A percentile compares a stretch with the other conserved stretches of the same genome.
Conservation (phyloP, 1,140 invertebrate genomes). For the Megalopta genalis region DNA sequence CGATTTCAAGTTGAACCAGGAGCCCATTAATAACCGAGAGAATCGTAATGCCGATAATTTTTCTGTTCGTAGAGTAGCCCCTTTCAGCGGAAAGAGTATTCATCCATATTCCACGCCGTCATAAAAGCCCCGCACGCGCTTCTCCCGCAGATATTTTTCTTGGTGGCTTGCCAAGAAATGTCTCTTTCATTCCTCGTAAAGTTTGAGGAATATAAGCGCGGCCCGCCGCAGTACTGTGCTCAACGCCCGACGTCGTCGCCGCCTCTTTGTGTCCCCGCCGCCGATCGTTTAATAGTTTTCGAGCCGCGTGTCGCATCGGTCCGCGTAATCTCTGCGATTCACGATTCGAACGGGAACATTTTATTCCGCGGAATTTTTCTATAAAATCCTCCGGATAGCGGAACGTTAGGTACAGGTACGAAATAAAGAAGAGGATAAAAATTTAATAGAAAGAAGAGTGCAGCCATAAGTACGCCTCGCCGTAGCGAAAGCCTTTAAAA, state of each 20-base stretch:
- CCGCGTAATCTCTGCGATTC: not conserved
- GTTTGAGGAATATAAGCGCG: conserved; percentile 53
- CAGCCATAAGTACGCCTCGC: no score
- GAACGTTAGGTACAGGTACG: no score
- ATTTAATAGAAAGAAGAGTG: no score
- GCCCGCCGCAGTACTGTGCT: conserved; percentile 15
- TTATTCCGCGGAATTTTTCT: no score
- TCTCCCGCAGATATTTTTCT: conserved; percentile 61
- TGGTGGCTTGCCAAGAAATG: conserved; percentile 56
- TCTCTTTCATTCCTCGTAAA: conserved; percentile 61
- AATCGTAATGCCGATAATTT: conserved; percentile 46
- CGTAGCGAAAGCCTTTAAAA: no score
- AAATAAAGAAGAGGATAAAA: no score
- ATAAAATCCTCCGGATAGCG: no score
- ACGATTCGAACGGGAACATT: no score
- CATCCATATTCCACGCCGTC: conserved; percentile 55
- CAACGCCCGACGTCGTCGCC: not conserved
- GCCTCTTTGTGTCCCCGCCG: not conserved
- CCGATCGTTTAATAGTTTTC: conserved; percentile 11
- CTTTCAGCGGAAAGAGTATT: conserved; percentile 55
- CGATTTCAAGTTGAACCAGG: not conserved
- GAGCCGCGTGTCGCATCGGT: not conserved
- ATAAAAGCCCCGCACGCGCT: conserved; percentile 58
- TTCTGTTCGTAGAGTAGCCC: conserved; percentile 20
- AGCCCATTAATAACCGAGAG: conserved; percentile 23